Base-by-base conservation (phyloP, 2,113 vertebrate species). In the Pluvianellus socialis region DNA sequence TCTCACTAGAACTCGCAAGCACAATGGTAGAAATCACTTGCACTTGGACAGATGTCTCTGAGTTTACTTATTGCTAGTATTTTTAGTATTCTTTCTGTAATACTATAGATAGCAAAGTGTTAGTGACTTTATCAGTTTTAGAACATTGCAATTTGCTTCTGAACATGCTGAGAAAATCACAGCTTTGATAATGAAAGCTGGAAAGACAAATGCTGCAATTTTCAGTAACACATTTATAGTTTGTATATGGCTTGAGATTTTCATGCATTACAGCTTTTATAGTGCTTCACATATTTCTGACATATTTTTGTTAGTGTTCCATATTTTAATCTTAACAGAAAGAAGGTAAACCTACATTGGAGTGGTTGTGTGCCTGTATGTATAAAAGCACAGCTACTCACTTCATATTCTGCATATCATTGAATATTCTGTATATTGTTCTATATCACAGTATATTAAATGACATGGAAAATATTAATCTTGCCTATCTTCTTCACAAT, bases 161-260 rank as follows among this genome's bases (percentile, higher is more conserved):
- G 77, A 94, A 65, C 59, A 56, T 79, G 66, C 94, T 83, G 88
- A 94, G 90, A 92, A 95, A 97, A 96, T 94, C 82, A 77, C 86
- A 91, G 67, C 84, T 96, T 93, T 91, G 27, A 66, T 94, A 72
- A 93, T 55, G 40, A 87, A 92, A 92, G 18, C 59, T 91, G 66
- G 71, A 75, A 95, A 96, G 89, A 87, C 62, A 93, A 95, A 90
- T 79, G 68, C n/a, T 92, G 32, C 71, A 80, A 53, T 94, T 94
- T 96, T 90, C 79, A 72, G 38, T 77, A 89, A 58, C 49, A 32
- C 8, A 4, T 82, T 61, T 90, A 45, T 47, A 70, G 47, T 79
- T 93, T 85, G 10, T 83, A 35, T 50, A 32, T 74, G 27, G 66
- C 63, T 92, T 55, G 50, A 93, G 45, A 83, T 56, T 83, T 90